Conservation (phyloP, 2,113 vertebrate genomes). For the Stegostoma tigrinum region DNA sequence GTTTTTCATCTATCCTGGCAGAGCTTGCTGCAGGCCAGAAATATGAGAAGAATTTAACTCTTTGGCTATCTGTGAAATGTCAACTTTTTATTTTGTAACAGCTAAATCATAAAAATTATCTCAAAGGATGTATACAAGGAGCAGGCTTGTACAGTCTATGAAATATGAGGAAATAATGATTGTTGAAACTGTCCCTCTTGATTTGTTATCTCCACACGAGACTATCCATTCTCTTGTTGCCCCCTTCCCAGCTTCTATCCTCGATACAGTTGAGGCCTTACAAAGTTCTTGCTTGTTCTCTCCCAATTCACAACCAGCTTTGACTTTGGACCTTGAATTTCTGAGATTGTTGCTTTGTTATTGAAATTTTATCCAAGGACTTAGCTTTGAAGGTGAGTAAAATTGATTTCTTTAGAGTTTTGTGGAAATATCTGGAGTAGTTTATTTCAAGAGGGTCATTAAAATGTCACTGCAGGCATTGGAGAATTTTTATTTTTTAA, state of each 20-base stretch:
- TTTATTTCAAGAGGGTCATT: no score
- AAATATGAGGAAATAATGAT: not conserved
- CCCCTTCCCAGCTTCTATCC: not conserved
- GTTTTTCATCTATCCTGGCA: not conserved
- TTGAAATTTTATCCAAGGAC: no score
- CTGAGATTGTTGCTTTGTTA: no score
- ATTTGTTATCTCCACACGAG: not conserved
- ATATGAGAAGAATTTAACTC: constrained; percentile 3
- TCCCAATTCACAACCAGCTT: no score
- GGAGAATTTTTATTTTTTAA: no score
- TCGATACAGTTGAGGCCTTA: not conserved
- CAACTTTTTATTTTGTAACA: constrained; percentile 1
- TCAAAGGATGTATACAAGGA: not conserved
- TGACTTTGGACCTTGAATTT: no score
- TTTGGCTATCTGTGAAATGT: not conserved
- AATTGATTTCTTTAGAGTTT: no score
- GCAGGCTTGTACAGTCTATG: not conserved
- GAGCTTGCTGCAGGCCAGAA: constrained; percentile 10
- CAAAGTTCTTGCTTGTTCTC: not conserved
- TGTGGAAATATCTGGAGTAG: no score
- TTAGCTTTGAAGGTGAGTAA: no score
- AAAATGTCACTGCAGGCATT: no score
- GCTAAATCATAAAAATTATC: not conserved
- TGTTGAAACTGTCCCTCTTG: not conserved
- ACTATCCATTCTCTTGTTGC: not conserved